Evolutionary conservation across 1,140 invertebrate species (phyloP), one percentile per base, ranked within the genome.

Genomic region (Catajapyx aquilonaris): DNA sequence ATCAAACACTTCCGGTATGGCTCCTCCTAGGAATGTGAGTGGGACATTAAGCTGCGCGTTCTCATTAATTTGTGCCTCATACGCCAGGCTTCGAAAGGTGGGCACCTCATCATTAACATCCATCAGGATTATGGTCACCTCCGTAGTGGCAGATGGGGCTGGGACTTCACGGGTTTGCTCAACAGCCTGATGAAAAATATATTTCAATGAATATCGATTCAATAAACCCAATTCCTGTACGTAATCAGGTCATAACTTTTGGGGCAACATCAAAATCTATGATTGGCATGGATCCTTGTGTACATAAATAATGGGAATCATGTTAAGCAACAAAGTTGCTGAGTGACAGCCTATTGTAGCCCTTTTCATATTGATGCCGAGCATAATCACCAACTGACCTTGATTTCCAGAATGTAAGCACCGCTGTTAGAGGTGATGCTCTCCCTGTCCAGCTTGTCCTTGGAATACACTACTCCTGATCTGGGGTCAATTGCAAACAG

Each of bases 81-180:
- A 95, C 38, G 62, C 54, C 0, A 59, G 46, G 48, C 73, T 81
- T 25, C 73, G 65, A 52, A 95, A 96, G 25, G 61, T 71, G 5
- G 90, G 88, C 2, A 69, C 76, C 60, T 94, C 86, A 60, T 95
- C 90, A 54, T 95, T 94, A 1, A 93, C 74, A 60, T 96, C 90
- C n/a, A 73, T 77, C 5, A 96, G 63, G 38, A 91, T 85, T 21
- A 96, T 71, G 1, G 86, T 93, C 0, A 93, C 76, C 59, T 93
- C 81, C 1, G 87, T 93, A 5, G 69, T 75, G 1, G 77, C 73
- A 35, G 68, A 76, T 1, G 81, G 81, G 16, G 69, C 51, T 4
- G 79, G 78, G 38, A 60, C 53, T 46, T 75, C 48, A 51, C 59
- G 49, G 43, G 68, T 54, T 45, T 74, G 59, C 61, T 81, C 77